phyloP scores from a whole-genome alignment of 2,888 invertebrate species.

The Cephonodes hylas region DNA sequence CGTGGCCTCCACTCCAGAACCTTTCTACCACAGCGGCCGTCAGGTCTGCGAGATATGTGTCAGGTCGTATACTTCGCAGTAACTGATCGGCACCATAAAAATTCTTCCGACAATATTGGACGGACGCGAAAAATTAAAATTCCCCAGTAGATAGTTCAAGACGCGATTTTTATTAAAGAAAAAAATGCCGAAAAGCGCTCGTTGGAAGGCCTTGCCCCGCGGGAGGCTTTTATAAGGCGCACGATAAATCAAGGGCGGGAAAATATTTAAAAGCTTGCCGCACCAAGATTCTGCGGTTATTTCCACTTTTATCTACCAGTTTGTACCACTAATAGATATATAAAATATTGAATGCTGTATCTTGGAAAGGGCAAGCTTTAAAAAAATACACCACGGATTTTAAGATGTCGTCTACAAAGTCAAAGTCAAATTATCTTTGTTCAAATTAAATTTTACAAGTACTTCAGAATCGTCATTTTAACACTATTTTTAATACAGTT shows the following conservation, averaged over 20 bases:
- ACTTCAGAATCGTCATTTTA: too few species aligned
- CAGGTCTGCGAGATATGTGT: conserved; percentile 25
- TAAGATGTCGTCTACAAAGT: too few species aligned
- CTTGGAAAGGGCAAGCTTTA: too few species aligned
- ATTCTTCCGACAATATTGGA: conserved; percentile 56
- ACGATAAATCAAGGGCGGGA: conserved; percentile 75
- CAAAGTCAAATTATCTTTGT: too few species aligned
- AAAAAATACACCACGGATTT: too few species aligned
- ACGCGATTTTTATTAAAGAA: conserved; percentile 49
- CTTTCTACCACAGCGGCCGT: too few species aligned
- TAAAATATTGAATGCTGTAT: too few species aligned
- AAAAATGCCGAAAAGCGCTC: conserved; percentile 48
- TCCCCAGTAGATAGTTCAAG: conserved; percentile 41
- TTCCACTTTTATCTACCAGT: conserved; percentile 51
- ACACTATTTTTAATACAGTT: too few species aligned
- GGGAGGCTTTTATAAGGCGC: conserved; percentile 64
- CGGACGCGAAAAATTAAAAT: conserved; percentile 61
- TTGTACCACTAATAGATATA: background rate
- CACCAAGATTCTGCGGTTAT: conserved; percentile 65
- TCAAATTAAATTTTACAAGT: too few species aligned
- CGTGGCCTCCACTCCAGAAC: too few species aligned
- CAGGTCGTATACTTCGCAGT: conserved; percentile 55
- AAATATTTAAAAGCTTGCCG: conserved; percentile 79
- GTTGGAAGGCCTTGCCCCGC: conserved; percentile 42
- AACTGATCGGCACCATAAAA: conserved; percentile 42